These are phyloP conservation scores for Allophyes oxyacanthae DNA, from an alignment of 2,888 invertebrate genomes.

Conservation along the genomic window DNA sequence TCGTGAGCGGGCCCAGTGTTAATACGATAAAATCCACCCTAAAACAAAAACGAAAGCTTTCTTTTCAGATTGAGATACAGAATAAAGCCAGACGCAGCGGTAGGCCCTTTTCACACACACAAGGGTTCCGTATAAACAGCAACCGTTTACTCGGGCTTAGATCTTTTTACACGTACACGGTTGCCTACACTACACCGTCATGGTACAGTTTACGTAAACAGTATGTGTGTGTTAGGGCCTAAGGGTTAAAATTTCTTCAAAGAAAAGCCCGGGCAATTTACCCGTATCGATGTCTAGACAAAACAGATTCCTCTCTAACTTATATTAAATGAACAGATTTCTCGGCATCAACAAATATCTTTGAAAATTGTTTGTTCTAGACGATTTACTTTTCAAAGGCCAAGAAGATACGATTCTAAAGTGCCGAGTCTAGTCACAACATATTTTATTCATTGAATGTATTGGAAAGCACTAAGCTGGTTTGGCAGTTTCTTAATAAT, in stretches of 20 bases:
- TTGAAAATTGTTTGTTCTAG: conserved; percentile 1
- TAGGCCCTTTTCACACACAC: too few species aligned
- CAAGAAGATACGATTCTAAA: conserved; percentile 27
- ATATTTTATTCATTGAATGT: conserved; percentile 21
- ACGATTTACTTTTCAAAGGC: conserved; percentile 13
- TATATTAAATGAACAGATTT: conserved; percentile 14
- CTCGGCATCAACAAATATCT: conserved; percentile 3
- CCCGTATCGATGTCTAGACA: conserved; percentile 21
- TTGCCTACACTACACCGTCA: too few species aligned
- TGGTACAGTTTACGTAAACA: too few species aligned
- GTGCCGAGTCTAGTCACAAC: conserved; percentile 1
- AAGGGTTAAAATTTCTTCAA: conserved; percentile 7
- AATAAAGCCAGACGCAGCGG: too few species aligned
- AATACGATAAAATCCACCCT: too few species aligned
- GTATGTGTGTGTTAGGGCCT: too few species aligned
- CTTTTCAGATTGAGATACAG: too few species aligned
- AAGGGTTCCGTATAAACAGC: too few species aligned
- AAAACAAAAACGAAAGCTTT: too few species aligned
- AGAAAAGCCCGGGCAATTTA: conserved; percentile 7
- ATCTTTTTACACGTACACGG: too few species aligned
- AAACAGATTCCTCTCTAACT: conserved; percentile 5
- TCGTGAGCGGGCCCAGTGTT: too few species aligned
- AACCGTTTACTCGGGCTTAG: too few species aligned
- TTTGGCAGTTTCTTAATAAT: neutral
- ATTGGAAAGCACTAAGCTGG: conserved; percentile 6